Evolutionary conservation across 2,888 invertebrate genomes (phyloP), one percentile per base, ranked within the genome.

Genomic region (Catocala sponsa): DNA sequence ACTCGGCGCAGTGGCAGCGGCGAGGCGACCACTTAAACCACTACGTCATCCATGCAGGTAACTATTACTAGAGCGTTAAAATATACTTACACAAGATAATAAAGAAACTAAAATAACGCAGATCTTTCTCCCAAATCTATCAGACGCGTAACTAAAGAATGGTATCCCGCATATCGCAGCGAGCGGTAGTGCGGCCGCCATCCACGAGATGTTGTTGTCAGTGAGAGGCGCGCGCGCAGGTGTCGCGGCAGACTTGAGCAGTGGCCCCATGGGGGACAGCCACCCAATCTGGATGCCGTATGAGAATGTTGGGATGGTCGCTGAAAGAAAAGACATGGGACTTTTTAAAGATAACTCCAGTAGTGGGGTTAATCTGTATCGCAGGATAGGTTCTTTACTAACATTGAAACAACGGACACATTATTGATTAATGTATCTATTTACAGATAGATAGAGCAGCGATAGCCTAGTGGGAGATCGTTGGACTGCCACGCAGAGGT

Each of bases 251-350:
- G 93, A 90, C 69, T 91, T 86, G 59, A 95, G 86, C 13, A 92
- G 80, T 0, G 89, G 89, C 0, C 93, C 86, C 80, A 93, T 94
- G 0, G 95, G 95, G 0, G 95, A 95, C 4, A 95, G 81, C 95
- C 95, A 95, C 33, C 95, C 95, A 9, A 94, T 88, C 66, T 92
- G 92, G 32, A 92, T 91, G 38, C 95, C 95, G 56, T 95, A 91
- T 25, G 91, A 92, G 75, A 95, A 93, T 4, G 94, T 91, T 7
- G 95, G 91, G 41, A 95, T 80, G 15, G 95, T 94, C 0, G 92
- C 95, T 95, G 88, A 6, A 88, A 89, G 47, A 56, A 54, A 72
- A 44, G 15, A 52, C 1, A 7, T 38, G 35, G 6, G 35, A 25
- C 25, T 25, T 25, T 25, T 38, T 35, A 35, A 35, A 35, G 6